phyloP scores from a whole-genome alignment of 2,888 invertebrate genomes.

The Tanaodytes sp. region DNA sequence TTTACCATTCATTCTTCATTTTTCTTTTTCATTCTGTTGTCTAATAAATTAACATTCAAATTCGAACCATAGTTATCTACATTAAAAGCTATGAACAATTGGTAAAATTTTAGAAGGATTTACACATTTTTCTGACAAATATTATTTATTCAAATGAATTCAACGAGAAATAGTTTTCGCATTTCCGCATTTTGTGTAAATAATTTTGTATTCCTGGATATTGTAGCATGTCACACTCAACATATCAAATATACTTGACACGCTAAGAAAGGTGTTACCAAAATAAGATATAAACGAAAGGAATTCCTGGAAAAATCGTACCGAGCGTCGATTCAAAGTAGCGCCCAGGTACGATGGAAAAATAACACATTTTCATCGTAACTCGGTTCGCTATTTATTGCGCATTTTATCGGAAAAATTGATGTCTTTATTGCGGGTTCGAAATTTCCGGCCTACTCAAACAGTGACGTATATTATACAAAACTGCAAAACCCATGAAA shows the following conservation, averaged over 20 bases:
- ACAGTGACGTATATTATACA: slow-evolving; percentile 14
- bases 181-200: slow-evolving; percentile 37
- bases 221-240: slow-evolving; percentile 32
- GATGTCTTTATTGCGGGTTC: slow-evolving; percentile 32
- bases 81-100: no score
- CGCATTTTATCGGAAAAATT: slow-evolving; percentile 37
- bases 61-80: no score
- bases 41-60: no score
- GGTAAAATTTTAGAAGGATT: no score
- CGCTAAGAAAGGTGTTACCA: slow-evolving; percentile 25
- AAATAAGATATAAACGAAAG: slow-evolving; percentile 25
- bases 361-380: slow-evolving; percentile 31
- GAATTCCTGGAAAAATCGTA: slow-evolving; percentile 26
- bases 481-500: slow-evolving; percentile 19
- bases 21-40: no score
- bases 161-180: no score
- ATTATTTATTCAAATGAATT: no score
- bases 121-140: no score
- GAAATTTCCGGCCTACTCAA: slow-evolving; percentile 27
- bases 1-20: no score
- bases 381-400: slow-evolving; percentile 28
- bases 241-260: slow-evolving; percentile 39
- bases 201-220: slow-evolving; percentile 42
- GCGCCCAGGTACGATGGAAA: slow-evolving; percentile 1
- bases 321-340: slow-evolving; percentile 22